These are phyloP conservation scores for Sebastiscus tertius DNA, from an alignment of 2,797 vertebrate genomes.

Conservation along the genomic window DNA sequence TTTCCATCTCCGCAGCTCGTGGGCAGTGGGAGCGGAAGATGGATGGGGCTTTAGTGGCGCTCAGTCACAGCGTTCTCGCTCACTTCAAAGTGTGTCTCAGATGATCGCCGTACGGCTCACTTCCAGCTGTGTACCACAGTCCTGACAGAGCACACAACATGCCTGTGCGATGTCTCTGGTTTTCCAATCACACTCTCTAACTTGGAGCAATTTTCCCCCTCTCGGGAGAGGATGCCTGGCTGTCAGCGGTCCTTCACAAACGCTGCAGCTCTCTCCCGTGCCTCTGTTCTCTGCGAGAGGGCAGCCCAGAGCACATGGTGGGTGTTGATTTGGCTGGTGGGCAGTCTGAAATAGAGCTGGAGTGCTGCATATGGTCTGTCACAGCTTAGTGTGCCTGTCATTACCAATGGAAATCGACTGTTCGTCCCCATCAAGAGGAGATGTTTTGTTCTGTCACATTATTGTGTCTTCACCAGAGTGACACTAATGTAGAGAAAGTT, in stretches of 20 bases:
- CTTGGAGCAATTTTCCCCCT: conserved; percentile 50
- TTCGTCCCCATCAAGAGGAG: conserved; percentile 22
- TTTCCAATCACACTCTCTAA: conserved; percentile 41
- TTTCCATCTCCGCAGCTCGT: conserved; percentile 32
- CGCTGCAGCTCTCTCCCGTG: conserved; percentile 44
- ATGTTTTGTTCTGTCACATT: conserved; percentile 12
- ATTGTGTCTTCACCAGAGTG: neutral
- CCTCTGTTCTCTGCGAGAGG: conserved; percentile 51
- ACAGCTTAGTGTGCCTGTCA: conserved; percentile 43
- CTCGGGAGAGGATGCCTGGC: conserved; percentile 49
- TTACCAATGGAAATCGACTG: conserved; percentile 44
- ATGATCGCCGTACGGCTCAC: conserved; percentile 19
- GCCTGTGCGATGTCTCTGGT: conserved; percentile 25
- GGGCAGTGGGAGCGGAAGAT: conserved; percentile 31
- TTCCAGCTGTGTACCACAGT: conserved; percentile 28
- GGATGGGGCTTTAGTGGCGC: conserved; percentile 41
- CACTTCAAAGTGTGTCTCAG: conserved; percentile 19
- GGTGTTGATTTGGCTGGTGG: conserved; percentile 66
- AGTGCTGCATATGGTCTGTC: conserved; percentile 59
- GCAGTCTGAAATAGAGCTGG: conserved; percentile 63
- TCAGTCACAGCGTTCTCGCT: conserved; percentile 26
- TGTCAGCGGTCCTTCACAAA: conserved; percentile 57
- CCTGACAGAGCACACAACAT: conserved; percentile 36
- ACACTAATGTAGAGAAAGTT: neutral
- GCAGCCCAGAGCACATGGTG: conserved; percentile 61